Conservation (phyloP, 2,888 invertebrate genomes). For the Arctia plantaginis region DNA sequence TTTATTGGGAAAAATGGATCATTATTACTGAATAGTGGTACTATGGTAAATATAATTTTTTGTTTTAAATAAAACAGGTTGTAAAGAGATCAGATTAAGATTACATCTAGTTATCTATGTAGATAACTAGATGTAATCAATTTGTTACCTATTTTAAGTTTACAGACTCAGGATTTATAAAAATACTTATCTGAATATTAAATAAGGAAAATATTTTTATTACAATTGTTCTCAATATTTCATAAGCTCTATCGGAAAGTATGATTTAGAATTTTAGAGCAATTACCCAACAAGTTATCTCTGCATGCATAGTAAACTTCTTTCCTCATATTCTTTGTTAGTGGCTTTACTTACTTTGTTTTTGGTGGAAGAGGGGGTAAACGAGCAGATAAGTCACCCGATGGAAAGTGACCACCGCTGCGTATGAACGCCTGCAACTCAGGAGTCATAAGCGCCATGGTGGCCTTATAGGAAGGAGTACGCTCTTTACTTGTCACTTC, state of each 20-base stretch:
- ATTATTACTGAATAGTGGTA: conserved; percentile 66
- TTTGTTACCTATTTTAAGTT: neutral
- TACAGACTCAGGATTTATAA: neutral
- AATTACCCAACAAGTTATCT: too few species aligned
- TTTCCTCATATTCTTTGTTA: too few species aligned
- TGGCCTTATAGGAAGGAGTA: too few species aligned
- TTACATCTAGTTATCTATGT: neutral
- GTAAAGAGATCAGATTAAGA: neutral
- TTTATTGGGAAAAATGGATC: conserved; percentile 74
- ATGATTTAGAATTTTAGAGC: neutral
- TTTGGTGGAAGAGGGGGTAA: too few species aligned
- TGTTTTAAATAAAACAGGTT: neutral
- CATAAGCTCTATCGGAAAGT: neutral
- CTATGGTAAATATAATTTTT: conserved; percentile 56
- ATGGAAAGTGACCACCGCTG: too few species aligned
- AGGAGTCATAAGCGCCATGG: too few species aligned
- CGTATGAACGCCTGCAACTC: too few species aligned
- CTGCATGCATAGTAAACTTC: too few species aligned
- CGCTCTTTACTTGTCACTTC: too few species aligned
- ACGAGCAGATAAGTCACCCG: too few species aligned
- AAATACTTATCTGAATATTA: neutral
- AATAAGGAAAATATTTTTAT: neutral
- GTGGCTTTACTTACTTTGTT: too few species aligned
- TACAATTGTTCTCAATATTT: neutral
- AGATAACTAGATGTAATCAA: too few species aligned